Conservation (phyloP, 2,888 invertebrate genomes). For the Dilophus febrilis region DNA sequence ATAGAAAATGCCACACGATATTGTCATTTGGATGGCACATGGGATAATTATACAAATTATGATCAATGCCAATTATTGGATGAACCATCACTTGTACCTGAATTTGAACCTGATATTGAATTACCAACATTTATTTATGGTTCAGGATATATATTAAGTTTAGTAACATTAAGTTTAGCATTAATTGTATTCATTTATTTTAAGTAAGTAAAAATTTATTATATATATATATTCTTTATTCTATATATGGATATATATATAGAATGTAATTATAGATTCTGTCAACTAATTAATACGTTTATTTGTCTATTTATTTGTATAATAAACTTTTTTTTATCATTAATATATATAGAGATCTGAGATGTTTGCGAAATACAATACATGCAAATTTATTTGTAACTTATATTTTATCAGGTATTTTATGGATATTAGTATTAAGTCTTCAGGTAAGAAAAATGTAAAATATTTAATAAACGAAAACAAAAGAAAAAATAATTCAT, state of each 20-base stretch:
- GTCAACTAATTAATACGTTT: background rate
- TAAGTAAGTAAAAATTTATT: slow-evolving; percentile 75
- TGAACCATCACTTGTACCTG: slow-evolving; percentile 36
- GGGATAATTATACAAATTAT: slow-evolving; percentile 67
- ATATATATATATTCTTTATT: background rate
- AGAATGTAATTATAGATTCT: background rate
- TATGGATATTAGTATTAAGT: slow-evolving; percentile 74
- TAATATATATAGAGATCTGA: slow-evolving; percentile 59
- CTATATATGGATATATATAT: background rate
- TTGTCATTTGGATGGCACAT: slow-evolving; percentile 60
- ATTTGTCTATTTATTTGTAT: slow-evolving; percentile 1
- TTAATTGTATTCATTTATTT: slow-evolving; percentile 76
- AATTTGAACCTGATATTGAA: slow-evolving; percentile 28
- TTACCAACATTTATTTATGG: slow-evolving; percentile 64
- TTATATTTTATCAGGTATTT: slow-evolving; percentile 71
- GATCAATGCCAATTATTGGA: slow-evolving; percentile 41
- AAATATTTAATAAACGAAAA: too few relatives aligned
- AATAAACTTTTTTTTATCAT: slow-evolving; percentile 3
- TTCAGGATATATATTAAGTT: slow-evolving; percentile 67
- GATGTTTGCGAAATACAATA: slow-evolving; percentile 82
- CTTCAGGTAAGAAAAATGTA: slow-evolving; percentile 41
- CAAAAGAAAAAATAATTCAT: background rate
- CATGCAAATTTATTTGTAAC: slow-evolving; percentile 90
- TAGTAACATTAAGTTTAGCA: slow-evolving; percentile 65
- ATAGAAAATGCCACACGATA: slow-evolving; percentile 71